Base-by-base conservation (phyloP, 2,888 invertebrate species). In the Archips crataeganus region DNA sequence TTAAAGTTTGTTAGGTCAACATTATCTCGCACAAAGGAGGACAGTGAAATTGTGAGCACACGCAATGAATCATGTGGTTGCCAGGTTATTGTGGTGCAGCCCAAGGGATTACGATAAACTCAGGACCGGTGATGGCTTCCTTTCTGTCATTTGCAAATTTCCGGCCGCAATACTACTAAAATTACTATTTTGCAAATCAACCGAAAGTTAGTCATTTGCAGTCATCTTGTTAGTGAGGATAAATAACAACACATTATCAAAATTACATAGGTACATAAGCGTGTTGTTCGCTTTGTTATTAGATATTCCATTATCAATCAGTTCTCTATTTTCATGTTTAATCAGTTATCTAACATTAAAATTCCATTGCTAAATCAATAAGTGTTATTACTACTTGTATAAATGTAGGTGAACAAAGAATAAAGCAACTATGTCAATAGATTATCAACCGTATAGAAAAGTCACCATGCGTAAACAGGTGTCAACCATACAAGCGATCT, bases 61-160 rank as follows among this genome's bases (percentile, higher is more conserved):
- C 57, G 45, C 39, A 57, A 39, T 63, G 62, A 72, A 62, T 68
- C 72, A 72, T 72, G 62, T 51, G 32, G 54, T 54, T 54, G 39
- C 39, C 4, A 23, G 23, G 23, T 23, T 39, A 23, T 5, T 39
- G 36, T 39, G 51, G 51, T 47, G 47, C 62, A 47, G 72, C 68
- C 57, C 57, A 57, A 67, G 63, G 63, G 68, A 47, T 72, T 62
- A 61, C 62, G 62, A 36, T 36, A 32, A 63, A 47, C 11, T 23
- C 54, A 15, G 54, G 23, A 54, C 54, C 54, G 54, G 23, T 8
- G 54, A 15, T 51, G 51, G 11, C 6, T 51, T 51, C 51, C 51
- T 2, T 42, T 42, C 42, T 10, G 42, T 45, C 23, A 13, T 42
- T 62, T 62, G 60, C 36, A 42, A 42, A 15, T 45, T 61, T 39